Base-by-base conservation (phyloP, 2,888 invertebrate species). In the Desoria tigrina region DNA sequence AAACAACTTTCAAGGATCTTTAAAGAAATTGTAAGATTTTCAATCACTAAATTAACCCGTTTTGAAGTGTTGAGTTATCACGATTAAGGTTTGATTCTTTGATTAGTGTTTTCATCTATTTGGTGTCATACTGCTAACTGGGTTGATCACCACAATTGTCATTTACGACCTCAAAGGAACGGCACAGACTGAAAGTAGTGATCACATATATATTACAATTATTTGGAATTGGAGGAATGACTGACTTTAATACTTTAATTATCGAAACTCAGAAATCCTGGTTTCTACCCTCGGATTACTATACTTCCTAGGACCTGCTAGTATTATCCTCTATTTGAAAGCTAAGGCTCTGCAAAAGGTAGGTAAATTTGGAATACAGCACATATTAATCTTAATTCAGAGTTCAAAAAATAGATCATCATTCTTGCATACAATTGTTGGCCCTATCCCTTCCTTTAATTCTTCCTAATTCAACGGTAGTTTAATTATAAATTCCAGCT, bases 21-120 rank as follows among this genome's bases (percentile, higher is more conserved):
- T 14, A 66, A 62, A 63, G 66, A 66, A 54, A 61, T 66, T 28
- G 66, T 66, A 51, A 50, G 26, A 61, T 42, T 27, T 51, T n/a
- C n/a, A n/a, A n/a, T n/a, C n/a, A n/a, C n/a, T n/a, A n/a, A n/a
- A n/a, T n/a, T n/a, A n/a, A n/a, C n/a, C n/a, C n/a, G n/a, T n/a
- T n/a, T n/a, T n/a, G n/a, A n/a, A n/a, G n/a, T n/a, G n/a, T n/a
- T n/a, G n/a, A n/a, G n/a, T n/a, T n/a, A n/a, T n/a, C n/a, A n/a
- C n/a, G n/a, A n/a, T n/a, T n/a, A n/a, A n/a, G n/a, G n/a, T n/a
- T n/a, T n/a, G n/a, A n/a, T n/a, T n/a, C 6, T 45, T 21, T 45
- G 45, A 4, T 11, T n/a, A 54, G 54, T 32, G 3, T 9, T 54
- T 54, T n/a, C 54, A 54, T n/a, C 4, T 32, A 16, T 54, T 54